Conservation (phyloP, 2,113 vertebrate genomes). For the human region GRCh38 chr3:60491501-60492000, state of each 20-base stretch:
- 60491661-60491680: conserved; percentile 83
- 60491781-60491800: conserved; percentile 77
- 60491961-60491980: conserved; percentile 39
- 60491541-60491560: conserved; percentile 88
- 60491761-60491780: conserved; percentile 71
- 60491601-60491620: conserved; percentile 88
- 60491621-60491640: conserved; percentile 89
- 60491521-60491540: conserved; percentile 84
- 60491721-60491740: conserved; percentile 84
- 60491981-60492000: conserved; percentile 49
- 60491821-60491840: conserved; percentile 72
- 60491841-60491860: conserved; percentile 59
- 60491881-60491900: conserved; percentile 62
- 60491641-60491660: conserved; percentile 91
- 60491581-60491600: conserved; percentile 91
- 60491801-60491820: conserved; percentile 79
- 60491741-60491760: conserved; percentile 79
- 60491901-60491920: conserved; percentile 45
- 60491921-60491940: not conserved
- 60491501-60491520: conserved; percentile 86
- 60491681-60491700: conserved; percentile 87
- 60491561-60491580: conserved; percentile 89
- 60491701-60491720: conserved; percentile 83
- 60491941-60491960: conserved; percentile 55
- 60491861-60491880: conserved; percentile 67